Base-by-base conservation (phyloP, 2,797 vertebrate species). In the Sebastolobus altivelis region DNA sequence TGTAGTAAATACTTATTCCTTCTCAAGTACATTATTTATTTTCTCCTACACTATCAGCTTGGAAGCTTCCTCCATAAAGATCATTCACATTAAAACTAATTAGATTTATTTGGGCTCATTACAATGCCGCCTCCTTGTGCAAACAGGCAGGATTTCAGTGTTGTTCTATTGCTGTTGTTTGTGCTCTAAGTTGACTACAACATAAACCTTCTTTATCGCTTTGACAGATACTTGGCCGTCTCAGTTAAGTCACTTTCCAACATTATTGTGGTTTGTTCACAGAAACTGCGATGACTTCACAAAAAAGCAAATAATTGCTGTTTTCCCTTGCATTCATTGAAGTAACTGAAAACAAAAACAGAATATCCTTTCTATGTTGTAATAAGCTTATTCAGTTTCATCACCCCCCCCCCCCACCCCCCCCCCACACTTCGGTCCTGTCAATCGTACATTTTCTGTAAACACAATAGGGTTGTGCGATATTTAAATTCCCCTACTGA, bases 71-170 rank as follows among this genome's bases (percentile, higher is more conserved):
- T 52, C 88, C 87, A 87, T 92, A 92, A 94, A 94, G 85, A 91
- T 88, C 77, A 87, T 77, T 92, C 84, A 86, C 87, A 91, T 94
- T 93, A 88, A 91, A 93, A 80, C 84, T 91, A 89, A 93, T 93
- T 81, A 76, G 89, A 94, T 95, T 95, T 91, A 94, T 94, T 91
- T 71, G 55, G 75, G 77, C 80, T 91, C 87, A 84, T 93, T 93
- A 88, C 33, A 68, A 55, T 58, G 25, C 67, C 25, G 10, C 60
- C 60, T 81, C 60, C 61, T 29, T 52, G 62, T 61, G 86, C 68
- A 85, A 75, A 87, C 61, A n/a, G 35, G 16, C 35, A 38, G 80
- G 78, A 40, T 79, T 80, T 82, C 66, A 60, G 12, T 66, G 75
- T 79, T 77, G 74, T 71, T 74, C 56, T 65, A 1, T 18, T 11